phyloP scores from a whole-genome alignment of 2,113 vertebrate genomes.

The Dascyllus trimaculatus region DNA sequence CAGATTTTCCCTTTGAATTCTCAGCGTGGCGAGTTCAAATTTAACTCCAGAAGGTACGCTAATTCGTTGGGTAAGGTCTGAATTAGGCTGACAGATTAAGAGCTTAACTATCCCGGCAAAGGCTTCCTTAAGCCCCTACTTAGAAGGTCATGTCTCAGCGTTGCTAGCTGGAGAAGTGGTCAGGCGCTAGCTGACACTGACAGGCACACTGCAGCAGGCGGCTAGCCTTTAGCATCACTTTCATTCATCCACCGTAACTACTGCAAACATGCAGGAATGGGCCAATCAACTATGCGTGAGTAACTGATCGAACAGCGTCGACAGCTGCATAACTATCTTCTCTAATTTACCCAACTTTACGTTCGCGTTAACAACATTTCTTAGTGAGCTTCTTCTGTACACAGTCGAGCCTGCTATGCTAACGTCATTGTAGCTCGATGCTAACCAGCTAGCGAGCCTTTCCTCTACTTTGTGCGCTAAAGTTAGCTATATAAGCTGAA shows the following conservation, averaged over 20 bases:
- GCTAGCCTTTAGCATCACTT: constrained; percentile 67
- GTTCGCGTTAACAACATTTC: not conserved
- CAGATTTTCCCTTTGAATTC: constrained; percentile 51
- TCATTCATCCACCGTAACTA: constrained; percentile 59
- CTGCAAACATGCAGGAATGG: constrained; percentile 84
- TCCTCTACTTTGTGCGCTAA: constrained; percentile 1
- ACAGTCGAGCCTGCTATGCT: constrained; percentile 39
- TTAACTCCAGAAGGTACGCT: constrained; percentile 66
- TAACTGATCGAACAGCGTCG: constrained; percentile 21
- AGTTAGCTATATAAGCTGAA: not conserved
- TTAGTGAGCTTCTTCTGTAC: not conserved
- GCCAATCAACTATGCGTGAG: constrained; percentile 86
- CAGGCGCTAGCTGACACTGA: constrained; percentile 69
- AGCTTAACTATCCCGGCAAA: constrained; percentile 77
- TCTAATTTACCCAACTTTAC: not conserved
- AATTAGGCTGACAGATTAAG: constrained; percentile 78
- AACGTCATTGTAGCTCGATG: constrained; percentile 40
- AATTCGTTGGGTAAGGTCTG: constrained; percentile 52
- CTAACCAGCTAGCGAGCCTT: constrained; percentile 46
- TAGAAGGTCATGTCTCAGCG: constrained; percentile 82
- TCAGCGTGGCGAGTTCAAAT: constrained; percentile 40
- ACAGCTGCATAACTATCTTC: not conserved
- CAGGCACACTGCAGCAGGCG: constrained; percentile 47
- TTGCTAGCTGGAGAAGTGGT: constrained; percentile 50
- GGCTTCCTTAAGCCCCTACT: constrained; percentile 72